Conservation (phyloP, 2,797 vertebrate genomes). For the Cryptoprocta ferox region DNA sequence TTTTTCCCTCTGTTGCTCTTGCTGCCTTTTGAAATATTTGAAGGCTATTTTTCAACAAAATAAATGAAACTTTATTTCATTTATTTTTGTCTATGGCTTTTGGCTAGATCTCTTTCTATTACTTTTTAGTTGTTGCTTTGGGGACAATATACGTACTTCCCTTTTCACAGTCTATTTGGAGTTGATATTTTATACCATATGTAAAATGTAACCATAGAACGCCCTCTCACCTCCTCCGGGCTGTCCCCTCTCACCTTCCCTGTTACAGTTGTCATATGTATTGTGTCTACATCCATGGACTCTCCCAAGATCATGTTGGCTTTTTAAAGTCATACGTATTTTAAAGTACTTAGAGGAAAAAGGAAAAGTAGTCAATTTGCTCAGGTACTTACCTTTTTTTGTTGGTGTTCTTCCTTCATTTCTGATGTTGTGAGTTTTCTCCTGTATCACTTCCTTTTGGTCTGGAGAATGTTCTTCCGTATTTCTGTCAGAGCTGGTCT, state of each 20-base stretch:
- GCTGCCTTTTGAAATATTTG: conserved; percentile 9
- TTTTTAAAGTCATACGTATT: neutral
- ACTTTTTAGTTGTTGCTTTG: neutral
- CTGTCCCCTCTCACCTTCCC: neutral
- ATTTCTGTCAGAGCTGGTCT: neutral
- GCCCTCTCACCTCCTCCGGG: neutral
- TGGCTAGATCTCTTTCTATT: neutral
- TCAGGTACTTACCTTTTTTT: neutral
- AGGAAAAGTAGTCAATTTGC: neutral
- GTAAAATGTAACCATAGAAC: neutral
- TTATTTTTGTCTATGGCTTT: neutral
- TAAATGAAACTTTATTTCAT: neutral
- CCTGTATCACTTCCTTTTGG: neutral
- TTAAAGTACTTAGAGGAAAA: neutral
- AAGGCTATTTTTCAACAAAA: neutral
- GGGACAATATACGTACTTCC: neutral
- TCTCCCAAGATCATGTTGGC: neutral
- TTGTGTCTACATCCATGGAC: neutral
- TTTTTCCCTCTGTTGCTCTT: neutral
- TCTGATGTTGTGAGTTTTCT: neutral
- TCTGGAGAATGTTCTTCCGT: neutral
- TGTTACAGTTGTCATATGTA: neutral
- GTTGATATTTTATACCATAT: neutral
- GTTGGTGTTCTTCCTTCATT: neutral
- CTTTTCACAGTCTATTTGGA: neutral